phyloP scores from a whole-genome alignment of 2,888 invertebrate species.

The Isoperla grammatica region DNA sequence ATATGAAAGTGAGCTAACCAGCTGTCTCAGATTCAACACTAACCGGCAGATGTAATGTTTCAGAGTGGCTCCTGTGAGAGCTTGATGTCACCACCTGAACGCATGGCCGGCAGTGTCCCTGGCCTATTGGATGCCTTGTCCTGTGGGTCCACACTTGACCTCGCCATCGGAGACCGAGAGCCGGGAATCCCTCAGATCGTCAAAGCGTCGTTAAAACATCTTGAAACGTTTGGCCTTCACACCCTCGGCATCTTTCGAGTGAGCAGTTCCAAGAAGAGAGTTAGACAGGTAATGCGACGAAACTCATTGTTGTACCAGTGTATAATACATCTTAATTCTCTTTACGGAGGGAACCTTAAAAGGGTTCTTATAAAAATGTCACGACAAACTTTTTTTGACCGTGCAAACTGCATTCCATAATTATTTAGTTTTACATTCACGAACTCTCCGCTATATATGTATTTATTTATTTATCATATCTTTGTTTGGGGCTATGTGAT shows the following conservation, averaged over 20 bases:
- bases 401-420: no score
- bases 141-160: constrained; percentile 36
- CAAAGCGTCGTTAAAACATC: constrained; percentile 71
- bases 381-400: no score
- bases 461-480: no score
- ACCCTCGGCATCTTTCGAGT: constrained; percentile 89
- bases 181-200: constrained; percentile 70
- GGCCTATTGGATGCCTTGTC: constrained; percentile 45
- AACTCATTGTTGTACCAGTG: background rate
- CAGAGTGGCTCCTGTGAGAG: constrained; percentile 78
- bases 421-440: no score
- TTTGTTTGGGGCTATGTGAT: no score
- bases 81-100: constrained; percentile 48
- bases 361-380: no score
- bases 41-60: no score
- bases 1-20: no score
- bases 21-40: no score
- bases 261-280: constrained; percentile 86
- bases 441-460: no score
- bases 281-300: constrained; percentile 64
- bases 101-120: constrained; percentile 50
- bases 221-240: constrained; percentile 73
- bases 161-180: constrained; percentile 47
- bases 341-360: no score
- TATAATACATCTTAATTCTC: background rate